Evolutionary conservation across 2,888 invertebrate genomes (phyloP), one percentile per base, ranked within the genome.

Genomic region (Athrips mouffetella): DNA sequence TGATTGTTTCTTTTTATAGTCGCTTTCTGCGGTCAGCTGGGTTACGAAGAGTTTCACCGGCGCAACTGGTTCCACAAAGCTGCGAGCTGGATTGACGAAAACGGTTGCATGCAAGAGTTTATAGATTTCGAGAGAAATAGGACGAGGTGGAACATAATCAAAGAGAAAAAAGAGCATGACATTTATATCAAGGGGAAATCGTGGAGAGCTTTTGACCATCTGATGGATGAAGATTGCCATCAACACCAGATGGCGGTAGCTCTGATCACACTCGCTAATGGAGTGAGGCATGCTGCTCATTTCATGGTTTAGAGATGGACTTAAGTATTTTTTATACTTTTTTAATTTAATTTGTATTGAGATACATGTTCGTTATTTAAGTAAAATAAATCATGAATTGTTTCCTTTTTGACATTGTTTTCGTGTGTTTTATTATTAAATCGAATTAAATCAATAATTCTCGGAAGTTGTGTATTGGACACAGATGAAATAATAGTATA

Each of bases 31-130:
- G 51, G 50, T 15, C 15, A 62, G 37, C 25, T 62, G 20, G 69
- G 67, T 1, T 65, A 65, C 41, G 56, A 62, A 46, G 67, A 67
- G 47, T 66, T 66, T 46, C 51, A 56, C 33, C 61, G 67, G 0
- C 51, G 45, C 10, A 41, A 53, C 13, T 69, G 67, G 69, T 64
- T 63, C 44, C 52, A 54, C 18, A 58, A 60, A 20, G 30, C 37
- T 3, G 29, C 23, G 6, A 49, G 49, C 16, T 49, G 49, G 48
- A 15, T 45, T 3, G 39, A 49, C 16, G 21, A 15, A 10, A n/a
- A 30, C 2, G 49, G 49, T n/a, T 45, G 49, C 18, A 27, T 47
- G 10, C 23, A 10, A 8, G 47, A 47, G 31, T 13, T 30, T 15
- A 13, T 1, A 0, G 35, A 45, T 16, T 35, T 35, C 23, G 6